phyloP scores from a whole-genome alignment of 2,797 vertebrate species.

The Myripristis jacobus region DNA sequence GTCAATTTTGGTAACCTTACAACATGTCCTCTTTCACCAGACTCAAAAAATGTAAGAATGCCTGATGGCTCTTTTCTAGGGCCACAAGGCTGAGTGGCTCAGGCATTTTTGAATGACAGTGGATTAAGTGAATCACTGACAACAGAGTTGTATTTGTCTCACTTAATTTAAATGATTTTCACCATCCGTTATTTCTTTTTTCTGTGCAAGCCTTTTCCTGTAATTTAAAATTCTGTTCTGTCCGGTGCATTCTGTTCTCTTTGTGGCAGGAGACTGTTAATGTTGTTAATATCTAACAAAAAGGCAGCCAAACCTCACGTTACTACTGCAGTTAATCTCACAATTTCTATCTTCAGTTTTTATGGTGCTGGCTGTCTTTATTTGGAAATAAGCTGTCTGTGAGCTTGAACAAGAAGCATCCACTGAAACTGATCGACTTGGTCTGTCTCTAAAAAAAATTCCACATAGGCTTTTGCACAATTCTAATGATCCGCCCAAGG shows the following conservation, averaged over 20 bases:
- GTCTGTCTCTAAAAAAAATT: conserved; percentile 27
- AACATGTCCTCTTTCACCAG: no score
- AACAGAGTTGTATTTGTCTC: conserved; percentile 33
- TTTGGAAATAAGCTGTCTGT: conserved; percentile 49
- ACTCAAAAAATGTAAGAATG: conserved; percentile 45
- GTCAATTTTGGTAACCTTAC: no score
- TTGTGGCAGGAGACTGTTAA: no score
- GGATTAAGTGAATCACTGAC: conserved; percentile 32
- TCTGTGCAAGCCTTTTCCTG: conserved; percentile 24
- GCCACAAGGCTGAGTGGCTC: conserved; percentile 31
- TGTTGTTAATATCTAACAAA: conserved; percentile 25
- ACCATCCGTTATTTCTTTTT: conserved; percentile 22
- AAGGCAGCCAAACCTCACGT: conserved; percentile 55
- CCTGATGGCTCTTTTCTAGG: conserved; percentile 58
- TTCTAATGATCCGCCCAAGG: conserved; percentile 35
- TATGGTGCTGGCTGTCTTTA: conserved; percentile 25
- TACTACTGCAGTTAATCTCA: conserved; percentile 54
- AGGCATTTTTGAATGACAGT: conserved; percentile 47
- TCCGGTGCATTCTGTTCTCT: no score
- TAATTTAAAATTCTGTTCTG: conserved; percentile 10
- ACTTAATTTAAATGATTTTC: conserved; percentile 28
- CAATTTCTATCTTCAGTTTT: conserved; percentile 37
- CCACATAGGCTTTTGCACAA: conserved; percentile 11
- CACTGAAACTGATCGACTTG: conserved; percentile 39
- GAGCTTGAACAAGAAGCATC: conserved; percentile 10